Conservation (phyloP, 37 sponge, comb jelly and placozoan species). For the Geodia barretti region DNA sequence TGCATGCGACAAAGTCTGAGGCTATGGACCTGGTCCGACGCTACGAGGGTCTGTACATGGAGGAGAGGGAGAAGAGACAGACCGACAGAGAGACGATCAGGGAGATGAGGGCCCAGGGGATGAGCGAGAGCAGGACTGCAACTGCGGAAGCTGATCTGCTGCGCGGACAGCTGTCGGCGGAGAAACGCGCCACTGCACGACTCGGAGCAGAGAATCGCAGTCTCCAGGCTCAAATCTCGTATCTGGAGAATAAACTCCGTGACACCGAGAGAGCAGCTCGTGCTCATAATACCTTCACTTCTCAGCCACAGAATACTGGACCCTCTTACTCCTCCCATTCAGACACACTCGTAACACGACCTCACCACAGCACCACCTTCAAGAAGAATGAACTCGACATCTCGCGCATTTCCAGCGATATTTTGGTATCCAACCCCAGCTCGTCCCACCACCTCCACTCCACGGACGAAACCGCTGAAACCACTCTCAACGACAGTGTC, state of each 20-base stretch:
- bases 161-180: neutral
- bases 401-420: no score
- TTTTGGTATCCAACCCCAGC: no score
- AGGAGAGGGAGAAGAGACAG: neutral
- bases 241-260: neutral
- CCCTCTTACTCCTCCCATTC: no score
- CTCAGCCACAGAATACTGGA: no score
- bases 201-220: conserved; percentile 10
- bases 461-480: no score
- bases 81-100: neutral
- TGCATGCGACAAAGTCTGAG: neutral
- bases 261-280: conserved; percentile 14
- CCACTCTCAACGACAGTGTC: no score
- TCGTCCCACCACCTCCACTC: no score
- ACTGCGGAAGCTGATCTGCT: neutral
- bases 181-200: neutral
- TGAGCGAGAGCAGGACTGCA: neutral
- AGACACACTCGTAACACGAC: no score
- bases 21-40: neutral
- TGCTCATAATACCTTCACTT: no score
- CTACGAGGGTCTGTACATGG: neutral
- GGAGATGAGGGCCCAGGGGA: neutral
- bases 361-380: no score
- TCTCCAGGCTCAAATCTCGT: conserved; percentile 19
- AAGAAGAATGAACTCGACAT: no score